These are phyloP conservation scores for Nestor notabilis DNA, from an alignment of 2,113 vertebrate species.

Conservation along the genomic window DNA sequence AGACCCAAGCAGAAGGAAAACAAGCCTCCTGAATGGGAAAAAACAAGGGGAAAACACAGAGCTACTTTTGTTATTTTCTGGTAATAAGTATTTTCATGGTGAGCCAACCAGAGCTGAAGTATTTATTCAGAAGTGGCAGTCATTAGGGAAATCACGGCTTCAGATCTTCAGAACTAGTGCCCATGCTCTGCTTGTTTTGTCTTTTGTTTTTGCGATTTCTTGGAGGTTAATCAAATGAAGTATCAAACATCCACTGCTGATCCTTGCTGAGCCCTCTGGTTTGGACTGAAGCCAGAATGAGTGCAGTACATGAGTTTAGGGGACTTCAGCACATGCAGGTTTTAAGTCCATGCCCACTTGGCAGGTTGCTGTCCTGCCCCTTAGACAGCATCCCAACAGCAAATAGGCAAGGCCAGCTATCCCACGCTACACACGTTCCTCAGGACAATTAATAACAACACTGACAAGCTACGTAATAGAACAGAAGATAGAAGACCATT, in stretches of 20 bases:
- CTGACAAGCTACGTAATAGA: conserved; percentile 50
- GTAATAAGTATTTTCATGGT: neutral
- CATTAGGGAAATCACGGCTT: neutral
- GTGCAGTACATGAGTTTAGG: neutral
- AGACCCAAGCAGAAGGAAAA: neutral
- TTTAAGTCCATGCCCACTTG: neutral
- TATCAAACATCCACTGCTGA: neutral
- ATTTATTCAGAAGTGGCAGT: neutral
- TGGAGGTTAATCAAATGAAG: neutral
- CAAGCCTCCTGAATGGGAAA: neutral
- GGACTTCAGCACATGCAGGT: neutral
- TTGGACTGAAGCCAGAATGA: neutral
- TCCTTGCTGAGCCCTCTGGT: neutral
- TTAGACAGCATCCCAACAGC: neutral
- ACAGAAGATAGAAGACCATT: conserved; percentile 46
- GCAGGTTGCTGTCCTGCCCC: neutral
- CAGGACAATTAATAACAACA: neutral
- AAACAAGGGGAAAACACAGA: neutral
- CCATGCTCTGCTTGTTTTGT: neutral
- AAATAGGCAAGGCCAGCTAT: conserved; percentile 14
- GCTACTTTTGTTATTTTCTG: neutral
- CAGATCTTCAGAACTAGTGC: neutral
- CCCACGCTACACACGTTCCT: neutral
- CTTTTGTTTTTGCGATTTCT: neutral
- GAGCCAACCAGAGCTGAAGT: neutral